A percentile compares a stretch with the other conserved stretches of the same genome.
phyloP scores from a whole-genome alignment of 2,797 vertebrate genomes.

The Hydrophis major region DNA sequence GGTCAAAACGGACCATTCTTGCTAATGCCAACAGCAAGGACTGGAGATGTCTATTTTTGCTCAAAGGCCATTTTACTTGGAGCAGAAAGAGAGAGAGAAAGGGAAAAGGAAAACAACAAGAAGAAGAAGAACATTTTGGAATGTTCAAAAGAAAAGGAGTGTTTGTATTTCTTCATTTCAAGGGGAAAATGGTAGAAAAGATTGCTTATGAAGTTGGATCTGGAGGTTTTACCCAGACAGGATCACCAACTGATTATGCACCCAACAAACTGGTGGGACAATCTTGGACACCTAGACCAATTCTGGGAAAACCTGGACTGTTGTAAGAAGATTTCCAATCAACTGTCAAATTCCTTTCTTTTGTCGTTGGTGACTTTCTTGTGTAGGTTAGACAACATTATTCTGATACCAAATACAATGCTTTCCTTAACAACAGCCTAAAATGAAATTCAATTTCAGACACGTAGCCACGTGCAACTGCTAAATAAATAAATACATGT shows the following conservation, averaged over 20 bases:
- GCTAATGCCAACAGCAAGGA: conserved; percentile 44
- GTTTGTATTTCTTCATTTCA: background rate
- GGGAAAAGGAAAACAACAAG: background rate
- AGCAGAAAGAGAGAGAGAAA: background rate
- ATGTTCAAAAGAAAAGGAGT: background rate
- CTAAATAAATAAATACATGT: background rate
- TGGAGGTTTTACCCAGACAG: background rate
- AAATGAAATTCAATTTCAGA: conserved; percentile 27
- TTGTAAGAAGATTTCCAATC: background rate
- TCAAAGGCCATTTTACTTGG: background rate
- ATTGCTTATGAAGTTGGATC: background rate
- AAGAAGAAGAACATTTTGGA: background rate
- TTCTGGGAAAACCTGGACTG: background rate
- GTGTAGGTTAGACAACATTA: background rate
- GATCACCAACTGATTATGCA: background rate
- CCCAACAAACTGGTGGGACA: background rate
- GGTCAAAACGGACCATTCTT: conserved; percentile 53
- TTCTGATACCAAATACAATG: background rate
- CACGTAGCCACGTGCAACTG: background rate
- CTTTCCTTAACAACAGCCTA: background rate
- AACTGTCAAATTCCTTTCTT: background rate
- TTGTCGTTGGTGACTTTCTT: background rate
- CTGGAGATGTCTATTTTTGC: conserved; percentile 16
- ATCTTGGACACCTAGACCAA: background rate
- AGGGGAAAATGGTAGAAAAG: conserved; percentile 16